These are phyloP conservation scores for Hydriomena furcata DNA, from an alignment of 2,888 invertebrate species.

Conservation along the genomic window DNA sequence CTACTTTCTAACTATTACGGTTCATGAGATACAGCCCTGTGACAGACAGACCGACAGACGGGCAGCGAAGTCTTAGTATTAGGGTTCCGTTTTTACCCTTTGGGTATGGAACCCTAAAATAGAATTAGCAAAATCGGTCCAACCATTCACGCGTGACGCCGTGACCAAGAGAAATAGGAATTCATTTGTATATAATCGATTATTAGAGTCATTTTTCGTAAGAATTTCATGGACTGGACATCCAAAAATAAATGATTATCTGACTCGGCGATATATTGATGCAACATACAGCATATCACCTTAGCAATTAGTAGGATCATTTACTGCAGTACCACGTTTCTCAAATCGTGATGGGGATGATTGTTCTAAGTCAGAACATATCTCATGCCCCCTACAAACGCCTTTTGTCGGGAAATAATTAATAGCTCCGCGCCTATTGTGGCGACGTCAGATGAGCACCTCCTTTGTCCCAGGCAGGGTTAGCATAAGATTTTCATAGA, in stretches of 20 bases:
- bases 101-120: too few relatives aligned
- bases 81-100: too few relatives aligned
- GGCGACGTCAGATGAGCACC: conserved; percentile 49
- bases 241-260: conserved; percentile 12
- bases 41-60: too few relatives aligned
- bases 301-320: conserved; percentile 3
- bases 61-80: too few relatives aligned
- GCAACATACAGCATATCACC: neutral
- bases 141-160: too few relatives aligned
- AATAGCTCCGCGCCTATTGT: conserved; percentile 62
- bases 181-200: too few relatives aligned
- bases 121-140: too few relatives aligned
- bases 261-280: neutral
- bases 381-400: conserved; percentile 46
- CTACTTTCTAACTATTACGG: too few relatives aligned
- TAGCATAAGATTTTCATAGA: conserved; percentile 40
- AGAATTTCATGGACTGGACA: too few relatives aligned
- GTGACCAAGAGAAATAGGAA: too few relatives aligned
- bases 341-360: conserved; percentile 39
- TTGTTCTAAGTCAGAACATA: conserved; percentile 49
- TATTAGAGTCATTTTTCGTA: too few relatives aligned
- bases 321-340: conserved; percentile 9
- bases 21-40: too few relatives aligned
- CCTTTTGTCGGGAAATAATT: conserved; percentile 66
- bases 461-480: conserved; percentile 50